phyloP scores from a whole-genome alignment of 1,140 invertebrate genomes.

The Drosophila santomea region DNA sequence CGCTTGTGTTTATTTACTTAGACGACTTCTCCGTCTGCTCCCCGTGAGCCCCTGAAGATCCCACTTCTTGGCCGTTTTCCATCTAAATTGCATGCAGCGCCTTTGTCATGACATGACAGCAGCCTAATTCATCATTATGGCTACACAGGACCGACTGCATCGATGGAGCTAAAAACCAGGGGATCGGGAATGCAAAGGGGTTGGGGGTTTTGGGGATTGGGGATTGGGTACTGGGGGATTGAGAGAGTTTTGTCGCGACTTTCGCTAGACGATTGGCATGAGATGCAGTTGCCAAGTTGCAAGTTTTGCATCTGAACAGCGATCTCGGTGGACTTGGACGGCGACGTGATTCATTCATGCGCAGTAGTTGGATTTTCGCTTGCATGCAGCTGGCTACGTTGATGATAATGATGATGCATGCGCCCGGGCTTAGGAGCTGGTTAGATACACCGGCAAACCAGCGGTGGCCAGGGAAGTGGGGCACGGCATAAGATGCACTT shows the following conservation, averaged over 20 bases:
- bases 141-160: slow-evolving; percentile 47
- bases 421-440: slow-evolving; percentile 34
- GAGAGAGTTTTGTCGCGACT: slow-evolving; percentile 82
- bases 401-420: slow-evolving; percentile 77
- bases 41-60: not conserved
- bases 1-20: slow-evolving; percentile 71
- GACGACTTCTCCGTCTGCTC: slow-evolving; percentile 13
- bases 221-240: slow-evolving; percentile 39
- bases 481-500: slow-evolving; percentile 15
- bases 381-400: slow-evolving; percentile 60
- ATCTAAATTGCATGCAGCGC: slow-evolving; percentile 75
- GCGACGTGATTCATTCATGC: slow-evolving; percentile 73
- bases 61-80: slow-evolving; percentile 32
- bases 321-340: slow-evolving; percentile 24
- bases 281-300: slow-evolving; percentile 34
- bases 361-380: slow-evolving; percentile 75
- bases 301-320: slow-evolving; percentile 38
- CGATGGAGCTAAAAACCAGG: slow-evolving; percentile 2
- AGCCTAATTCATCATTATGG: slow-evolving; percentile 84
- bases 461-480: not conserved
- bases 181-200: not conserved
- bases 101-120: slow-evolving; percentile 84
- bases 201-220: not conserved
- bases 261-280: slow-evolving; percentile 75
- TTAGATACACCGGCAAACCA: slow-evolving; percentile 9